phyloP scores from a whole-genome alignment of 2,113 vertebrate genomes.

The Marcusenius ussheri region DNA sequence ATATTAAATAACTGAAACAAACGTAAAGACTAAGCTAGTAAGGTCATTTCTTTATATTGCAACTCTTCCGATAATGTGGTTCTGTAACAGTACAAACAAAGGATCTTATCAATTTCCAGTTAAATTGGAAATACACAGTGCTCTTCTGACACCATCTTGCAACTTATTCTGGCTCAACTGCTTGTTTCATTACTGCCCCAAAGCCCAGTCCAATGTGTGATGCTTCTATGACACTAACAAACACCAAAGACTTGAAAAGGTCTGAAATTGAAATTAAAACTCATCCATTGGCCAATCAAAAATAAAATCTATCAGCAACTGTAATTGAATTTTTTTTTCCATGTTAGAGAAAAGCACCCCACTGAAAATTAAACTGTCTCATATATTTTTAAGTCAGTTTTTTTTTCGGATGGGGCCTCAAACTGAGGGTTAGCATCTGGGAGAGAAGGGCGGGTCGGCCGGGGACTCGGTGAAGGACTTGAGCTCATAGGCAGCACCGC shows the following conservation, averaged over 20 bases:
- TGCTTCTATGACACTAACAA: neutral
- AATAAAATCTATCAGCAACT: slow-evolving; percentile 1
- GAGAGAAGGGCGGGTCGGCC: slow-evolving; percentile 87
- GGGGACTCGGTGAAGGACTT: slow-evolving; percentile 95
- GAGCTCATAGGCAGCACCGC: slow-evolving; percentile 96
- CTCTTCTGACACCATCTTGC: slow-evolving; percentile 61
- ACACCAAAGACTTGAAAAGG: slow-evolving; percentile 23
- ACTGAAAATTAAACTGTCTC: neutral
- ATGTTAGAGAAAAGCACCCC: neutral
- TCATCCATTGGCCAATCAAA: neutral
- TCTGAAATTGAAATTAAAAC: slow-evolving; percentile 25
- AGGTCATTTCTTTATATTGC: slow-evolving; percentile 82
- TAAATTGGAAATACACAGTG: slow-evolving; percentile 78
- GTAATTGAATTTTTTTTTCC: neutral
- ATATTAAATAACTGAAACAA: slow-evolving; percentile 99
- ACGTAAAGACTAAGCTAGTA: slow-evolving; percentile 95
- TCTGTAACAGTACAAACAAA: slow-evolving; percentile 87
- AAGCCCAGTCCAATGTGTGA: slow-evolving; percentile 44
- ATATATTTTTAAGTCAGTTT: neutral
- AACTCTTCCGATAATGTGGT: slow-evolving; percentile 94
- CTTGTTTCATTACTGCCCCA: slow-evolving; percentile 28
- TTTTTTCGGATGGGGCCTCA: slow-evolving; percentile 16
- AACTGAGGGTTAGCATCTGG: slow-evolving; percentile 72
- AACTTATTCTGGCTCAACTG: slow-evolving; percentile 3
- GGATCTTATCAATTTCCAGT: slow-evolving; percentile 81